These are phyloP conservation scores for Tokudaia muenninki DNA, from an alignment of 2,797 vertebrate genomes.

Conservation along the genomic window DNA sequence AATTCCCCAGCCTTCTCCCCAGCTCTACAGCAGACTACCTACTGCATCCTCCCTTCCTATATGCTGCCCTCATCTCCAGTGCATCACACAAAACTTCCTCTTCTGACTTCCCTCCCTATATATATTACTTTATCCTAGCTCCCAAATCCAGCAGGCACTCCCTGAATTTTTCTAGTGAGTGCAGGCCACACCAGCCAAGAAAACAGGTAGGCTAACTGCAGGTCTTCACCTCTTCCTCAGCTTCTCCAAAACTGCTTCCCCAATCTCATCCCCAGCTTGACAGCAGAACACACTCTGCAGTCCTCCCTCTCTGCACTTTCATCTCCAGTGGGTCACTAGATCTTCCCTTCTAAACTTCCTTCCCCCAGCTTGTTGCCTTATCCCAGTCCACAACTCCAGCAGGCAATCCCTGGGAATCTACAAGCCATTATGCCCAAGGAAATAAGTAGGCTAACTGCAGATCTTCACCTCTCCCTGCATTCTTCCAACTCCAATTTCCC, in stretches of 20 bases:
- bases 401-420: background rate
- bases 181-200: background rate
- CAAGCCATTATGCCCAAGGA: background rate
- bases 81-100: background rate
- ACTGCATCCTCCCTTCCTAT: background rate
- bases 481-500: background rate
- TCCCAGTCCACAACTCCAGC: background rate
- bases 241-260: background rate
- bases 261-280: background rate
- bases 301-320: background rate
- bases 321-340: background rate
- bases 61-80: background rate
- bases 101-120: background rate
- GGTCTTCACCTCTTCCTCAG: background rate
- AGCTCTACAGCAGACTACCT: background rate
- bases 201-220: background rate
- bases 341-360: background rate
- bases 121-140: background rate
- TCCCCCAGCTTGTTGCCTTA: too few species aligned
- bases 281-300: background rate
- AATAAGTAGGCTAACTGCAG: background rate
- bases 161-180: background rate
- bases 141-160: background rate
- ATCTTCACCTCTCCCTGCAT: background rate
- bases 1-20: background rate